phyloP scores from a whole-genome alignment of 2,113 vertebrate species.

The Gopherus flavomarginatus region DNA sequence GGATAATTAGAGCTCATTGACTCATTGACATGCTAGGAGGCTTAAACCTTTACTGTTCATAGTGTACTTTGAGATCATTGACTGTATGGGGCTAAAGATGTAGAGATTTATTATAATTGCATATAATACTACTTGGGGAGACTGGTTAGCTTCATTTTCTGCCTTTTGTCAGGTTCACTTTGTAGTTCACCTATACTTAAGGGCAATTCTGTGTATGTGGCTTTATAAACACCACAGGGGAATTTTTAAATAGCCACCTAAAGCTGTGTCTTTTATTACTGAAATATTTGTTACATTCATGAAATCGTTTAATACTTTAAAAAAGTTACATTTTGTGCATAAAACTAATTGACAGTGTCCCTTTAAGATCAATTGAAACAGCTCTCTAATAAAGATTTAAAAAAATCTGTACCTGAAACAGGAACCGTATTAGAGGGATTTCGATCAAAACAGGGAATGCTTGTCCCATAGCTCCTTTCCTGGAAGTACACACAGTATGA shows the following conservation, averaged over 20 bases:
- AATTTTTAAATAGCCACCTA: background rate
- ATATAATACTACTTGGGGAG: background rate
- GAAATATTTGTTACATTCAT: background rate
- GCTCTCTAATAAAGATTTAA: background rate
- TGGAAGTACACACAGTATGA: constrained; percentile 47
- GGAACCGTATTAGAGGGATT: constrained; percentile 68
- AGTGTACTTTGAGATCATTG: background rate
- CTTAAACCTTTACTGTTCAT: background rate
- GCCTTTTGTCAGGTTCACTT: background rate
- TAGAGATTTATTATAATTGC: background rate
- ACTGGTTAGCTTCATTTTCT: background rate
- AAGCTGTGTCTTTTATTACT: accelerated
- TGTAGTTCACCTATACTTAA: background rate
- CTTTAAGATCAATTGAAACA: background rate
- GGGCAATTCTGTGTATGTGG: background rate
- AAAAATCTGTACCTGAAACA: constrained; percentile 71
- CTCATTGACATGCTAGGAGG: background rate
- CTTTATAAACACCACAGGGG: background rate
- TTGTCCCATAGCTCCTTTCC: constrained; percentile 52
- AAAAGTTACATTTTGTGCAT: background rate
- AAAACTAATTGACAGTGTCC: background rate
- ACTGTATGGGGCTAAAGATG: background rate
- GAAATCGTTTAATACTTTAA: background rate
- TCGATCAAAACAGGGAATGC: constrained; percentile 62
- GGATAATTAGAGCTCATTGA: background rate